phyloP scores from a whole-genome alignment of 2,888 invertebrate species.

The Macrophya annulata region DNA sequence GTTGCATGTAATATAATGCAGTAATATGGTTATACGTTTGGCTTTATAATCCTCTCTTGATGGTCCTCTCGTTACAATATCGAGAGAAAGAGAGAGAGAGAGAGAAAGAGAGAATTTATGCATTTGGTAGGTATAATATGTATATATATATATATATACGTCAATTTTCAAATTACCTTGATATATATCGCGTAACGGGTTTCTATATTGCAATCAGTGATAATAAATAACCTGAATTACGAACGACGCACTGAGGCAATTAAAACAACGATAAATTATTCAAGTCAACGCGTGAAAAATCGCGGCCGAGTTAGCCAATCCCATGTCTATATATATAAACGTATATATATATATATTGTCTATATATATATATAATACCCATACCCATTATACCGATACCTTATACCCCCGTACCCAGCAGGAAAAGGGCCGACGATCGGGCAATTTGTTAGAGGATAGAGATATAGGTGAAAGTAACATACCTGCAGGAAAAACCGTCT shows the following conservation, averaged over 20 bases:
- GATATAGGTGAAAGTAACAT: conserved; percentile 25
- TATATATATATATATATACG: neutral
- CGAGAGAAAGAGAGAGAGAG: neutral
- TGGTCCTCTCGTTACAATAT: conserved; percentile 1
- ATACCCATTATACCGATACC: neutral
- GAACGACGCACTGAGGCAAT: conserved; percentile 44
- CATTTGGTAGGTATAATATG: neutral
- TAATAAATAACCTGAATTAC: conserved; percentile 47
- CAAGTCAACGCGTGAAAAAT: conserved; percentile 48
- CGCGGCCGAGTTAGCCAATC: conserved; percentile 5
- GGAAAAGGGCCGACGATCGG: conserved; percentile 4
- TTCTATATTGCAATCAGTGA: conserved; percentile 32
- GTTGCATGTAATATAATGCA: neutral
- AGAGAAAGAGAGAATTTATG: neutral
- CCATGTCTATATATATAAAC: no score
- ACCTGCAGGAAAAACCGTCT: neutral
- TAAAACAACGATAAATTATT: conserved; percentile 47
- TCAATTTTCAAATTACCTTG: neutral
- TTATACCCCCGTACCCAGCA: neutral
- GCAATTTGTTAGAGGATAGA: conserved; percentile 33
- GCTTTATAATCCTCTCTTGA: neutral
- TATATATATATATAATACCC: neutral
- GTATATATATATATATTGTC: neutral
- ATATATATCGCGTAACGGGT: conserved; percentile 18
- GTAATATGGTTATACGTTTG: neutral